Conservation (phyloP, 2,888 invertebrate genomes). For the Andrena marginata region DNA sequence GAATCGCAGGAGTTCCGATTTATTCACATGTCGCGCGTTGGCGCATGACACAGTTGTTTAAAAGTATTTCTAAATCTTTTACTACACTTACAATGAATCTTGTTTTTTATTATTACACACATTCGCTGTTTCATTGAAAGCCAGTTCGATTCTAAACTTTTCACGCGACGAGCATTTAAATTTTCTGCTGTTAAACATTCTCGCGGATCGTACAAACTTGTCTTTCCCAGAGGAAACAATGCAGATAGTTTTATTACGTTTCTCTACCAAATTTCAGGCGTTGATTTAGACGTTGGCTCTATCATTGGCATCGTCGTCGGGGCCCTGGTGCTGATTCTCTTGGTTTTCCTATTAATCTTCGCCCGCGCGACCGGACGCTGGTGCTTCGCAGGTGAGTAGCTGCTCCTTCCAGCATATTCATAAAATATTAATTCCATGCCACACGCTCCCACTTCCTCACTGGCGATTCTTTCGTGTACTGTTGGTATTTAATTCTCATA, state of each 20-base stretch:
- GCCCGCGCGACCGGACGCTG: conserved; percentile 93
- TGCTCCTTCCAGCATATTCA: conserved; percentile 30
- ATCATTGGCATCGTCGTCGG: conserved; percentile 92
- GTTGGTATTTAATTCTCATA: conserved; percentile 16
- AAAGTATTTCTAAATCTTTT: neutral
- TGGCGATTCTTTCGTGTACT: conserved; percentile 55
- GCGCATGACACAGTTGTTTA: neutral
- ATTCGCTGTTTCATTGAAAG: too few relatives aligned
- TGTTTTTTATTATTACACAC: too few relatives aligned
- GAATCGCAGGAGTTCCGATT: neutral
- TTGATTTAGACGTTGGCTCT: conserved; percentile 90
- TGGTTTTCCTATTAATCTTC: conserved; percentile 89
- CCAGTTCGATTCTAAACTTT: neutral
- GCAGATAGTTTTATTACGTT: neutral
- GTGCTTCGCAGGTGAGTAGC: conserved; percentile 94
- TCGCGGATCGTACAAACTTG: neutral
- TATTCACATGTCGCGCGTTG: neutral
- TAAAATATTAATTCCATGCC: conserved; percentile 13
- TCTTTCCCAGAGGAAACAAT: neutral
- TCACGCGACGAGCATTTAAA: neutral
- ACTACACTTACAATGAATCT: too few relatives aligned
- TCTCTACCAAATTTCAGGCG: conserved; percentile 85
- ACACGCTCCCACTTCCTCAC: conserved; percentile 18
- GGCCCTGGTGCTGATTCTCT: conserved; percentile 88
- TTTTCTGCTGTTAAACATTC: neutral